Evolutionary conservation across 2,888 invertebrate genomes (phyloP).

Genomic region (Dendrolimus pini): DNA sequence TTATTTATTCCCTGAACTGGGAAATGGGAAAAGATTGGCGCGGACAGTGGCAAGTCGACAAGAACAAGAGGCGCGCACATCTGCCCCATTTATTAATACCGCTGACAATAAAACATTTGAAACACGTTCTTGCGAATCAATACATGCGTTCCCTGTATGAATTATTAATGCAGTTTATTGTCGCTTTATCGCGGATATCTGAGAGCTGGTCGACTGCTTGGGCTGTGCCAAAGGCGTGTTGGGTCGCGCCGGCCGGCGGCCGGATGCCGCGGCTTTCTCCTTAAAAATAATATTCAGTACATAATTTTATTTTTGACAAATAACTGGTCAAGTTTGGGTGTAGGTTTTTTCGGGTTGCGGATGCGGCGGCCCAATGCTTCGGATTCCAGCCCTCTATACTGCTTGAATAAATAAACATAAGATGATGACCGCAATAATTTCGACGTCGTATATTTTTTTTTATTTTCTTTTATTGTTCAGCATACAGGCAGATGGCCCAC

Average conservation of each 20-base stretch:
- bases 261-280: slow-evolving; percentile 33
- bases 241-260: slow-evolving; percentile 14
- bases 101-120: slow-evolving; percentile 67
- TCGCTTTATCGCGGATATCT: slow-evolving; percentile 54
- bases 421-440: slow-evolving; percentile 26
- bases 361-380: slow-evolving; percentile 19
- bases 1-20: slow-evolving; percentile 59
- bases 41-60: slow-evolving; percentile 16
- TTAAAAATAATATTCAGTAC: slow-evolving; percentile 68
- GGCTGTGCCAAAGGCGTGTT: not conserved
- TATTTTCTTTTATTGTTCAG: too few relatives aligned
- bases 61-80: slow-evolving; percentile 48
- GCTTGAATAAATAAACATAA: slow-evolving; percentile 42
- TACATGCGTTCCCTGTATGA: slow-evolving; percentile 57
- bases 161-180: slow-evolving; percentile 75
- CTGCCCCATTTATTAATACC: slow-evolving; percentile 71
- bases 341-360: slow-evolving; percentile 42
- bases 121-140: slow-evolving; percentile 75
- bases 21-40: slow-evolving; percentile 39
- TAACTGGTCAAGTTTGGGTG: slow-evolving; percentile 52
- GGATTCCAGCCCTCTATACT: slow-evolving; percentile 35
- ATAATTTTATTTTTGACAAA: slow-evolving; percentile 74
- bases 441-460: too few relatives aligned
- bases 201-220: not conserved
- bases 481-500: too few relatives aligned